Base-by-base conservation (phyloP, 2,797 vertebrate species). In the Prunella strophiata region DNA sequence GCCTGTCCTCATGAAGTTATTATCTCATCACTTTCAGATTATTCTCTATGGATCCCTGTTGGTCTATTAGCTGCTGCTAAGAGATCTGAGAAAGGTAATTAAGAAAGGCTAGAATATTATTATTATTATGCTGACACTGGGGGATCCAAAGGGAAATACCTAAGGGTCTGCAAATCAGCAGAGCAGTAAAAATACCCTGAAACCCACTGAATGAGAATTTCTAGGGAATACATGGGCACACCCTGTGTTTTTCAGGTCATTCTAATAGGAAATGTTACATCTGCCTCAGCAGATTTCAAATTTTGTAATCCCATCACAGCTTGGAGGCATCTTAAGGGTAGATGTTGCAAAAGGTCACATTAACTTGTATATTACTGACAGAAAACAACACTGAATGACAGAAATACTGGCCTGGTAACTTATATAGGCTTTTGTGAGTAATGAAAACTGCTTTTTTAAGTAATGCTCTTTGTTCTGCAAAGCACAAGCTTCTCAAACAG, bases 1-100 rank as follows among this genome's bases (percentile, higher is more conserved):
- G 65, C 84, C 66, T 75, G 54, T 58, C 55, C 76, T 94, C 51
- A 81, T n/a, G 61, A 81, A 73, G 79, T 89, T 88, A 94, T 95
- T 94, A 96, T 81, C 66, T 85, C 59, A 87, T 95, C 26, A 65
- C 58, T 94, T 94, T 85, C 68, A 79, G 61, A 74, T 93, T 85
- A 77, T 65, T 58, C 50, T 88, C 71, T 67, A 15, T 94, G 82
- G 72, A 85, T 85, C 94, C 72, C 91, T 85, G 65, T 86, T 88
- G 93, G n/a, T 92, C 70, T 91, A 85, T 91, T 89, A 93, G 58
- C 68, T 74, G 34, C 50, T 94, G 89, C 84, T 70, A 20, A 82
- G 85, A 89, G 78, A 77, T 32, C 61, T 65, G 78, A 74, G 45
- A 89, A 80, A 74, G 72, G 93, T 95, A 92, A 93, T 96, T 88